A percentile compares a stretch with the other conserved stretches of the same genome.
Evolutionary conservation across 2,888 invertebrate genomes (phyloP).

Genomic region (Achlya flavicornis): DNA sequence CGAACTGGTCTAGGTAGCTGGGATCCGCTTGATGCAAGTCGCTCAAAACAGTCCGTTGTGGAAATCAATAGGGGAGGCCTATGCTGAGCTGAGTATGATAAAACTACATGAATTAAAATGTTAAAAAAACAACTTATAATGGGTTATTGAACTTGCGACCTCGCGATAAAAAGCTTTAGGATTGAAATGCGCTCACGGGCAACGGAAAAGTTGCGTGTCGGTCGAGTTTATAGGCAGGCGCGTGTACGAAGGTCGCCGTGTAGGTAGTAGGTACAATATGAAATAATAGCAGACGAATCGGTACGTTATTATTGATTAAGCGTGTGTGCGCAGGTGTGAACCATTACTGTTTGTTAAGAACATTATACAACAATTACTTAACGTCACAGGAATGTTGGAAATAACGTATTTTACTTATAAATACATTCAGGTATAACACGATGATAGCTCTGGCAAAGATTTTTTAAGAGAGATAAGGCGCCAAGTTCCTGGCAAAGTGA

Average conservation of each 20-base stretch:
- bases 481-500: too few species aligned
- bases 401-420: not conserved
- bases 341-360: not conserved
- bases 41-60: too few species aligned
- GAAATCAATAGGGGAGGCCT: too few species aligned
- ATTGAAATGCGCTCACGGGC: not conserved
- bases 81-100: too few species aligned
- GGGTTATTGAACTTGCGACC: not conserved
- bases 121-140: too few species aligned
- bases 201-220: slow-evolving; percentile 1
- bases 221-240: not conserved
- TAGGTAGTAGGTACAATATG: not conserved
- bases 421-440: not conserved
- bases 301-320: not conserved
- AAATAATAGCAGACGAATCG: not conserved
- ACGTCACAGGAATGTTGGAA: slow-evolving; percentile 1
- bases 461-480: too few species aligned
- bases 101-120: too few species aligned
- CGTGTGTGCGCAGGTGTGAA: not conserved
- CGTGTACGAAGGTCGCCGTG: not conserved
- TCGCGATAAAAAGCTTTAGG: not conserved
- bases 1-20: too few species aligned
- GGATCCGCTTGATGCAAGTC: too few species aligned
- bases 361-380: not conserved
- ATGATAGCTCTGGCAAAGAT: too few species aligned